Base-by-base conservation (phyloP, 2,888 invertebrate species). In the Pammene aurita region DNA sequence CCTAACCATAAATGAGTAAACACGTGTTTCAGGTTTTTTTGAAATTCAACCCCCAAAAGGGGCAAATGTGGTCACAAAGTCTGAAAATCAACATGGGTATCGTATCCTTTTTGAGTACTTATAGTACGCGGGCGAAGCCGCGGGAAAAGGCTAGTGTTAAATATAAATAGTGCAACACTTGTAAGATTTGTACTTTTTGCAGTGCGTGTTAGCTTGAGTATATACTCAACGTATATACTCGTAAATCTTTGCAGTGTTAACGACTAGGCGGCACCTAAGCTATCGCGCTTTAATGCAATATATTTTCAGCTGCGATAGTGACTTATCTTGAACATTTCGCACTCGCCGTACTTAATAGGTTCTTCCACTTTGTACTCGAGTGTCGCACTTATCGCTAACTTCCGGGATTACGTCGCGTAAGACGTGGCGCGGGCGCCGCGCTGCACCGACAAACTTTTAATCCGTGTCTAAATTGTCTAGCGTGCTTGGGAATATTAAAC, bases 381-480 rank as follows among this genome's bases (percentile, higher is more conserved):
- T 56, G 60, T 66, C 66, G 42, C 60, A 61, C 55, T 66, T 70
- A 61, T 16, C 66, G 48, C 60, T 66, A 70, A 70, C 61, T 70
- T 64, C 60, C 41, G 48, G 70, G 61, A 70, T 66, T 66, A 61
- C 60, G 34, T 41, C 66, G 55, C 34, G 46, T 52, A 70, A 70
- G 58, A 46, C 13, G 54, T 54, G 26, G 41, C 41, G 41, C 54
- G 18, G 60, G 18, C 54, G 60, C 35, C 26, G 56, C 46, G 35
- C 52, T 2, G 55, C 34, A 14, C 18, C 18, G 61, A 26, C 38
- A 41, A 70, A 70, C 55, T 66, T 66, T 66, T 70, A 70, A 70
- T 61, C 70, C 61, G 26, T 41, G 41, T 62, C 62, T 56, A 56
- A 61, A 62, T 48, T 54, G 54, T 56, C 48, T 67, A 41, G 62